Evolutionary conservation across 2,888 invertebrate species (phyloP), one percentile per base, ranked within the genome.

Genomic region (Ashinkailepas kermadecensis): DNA sequence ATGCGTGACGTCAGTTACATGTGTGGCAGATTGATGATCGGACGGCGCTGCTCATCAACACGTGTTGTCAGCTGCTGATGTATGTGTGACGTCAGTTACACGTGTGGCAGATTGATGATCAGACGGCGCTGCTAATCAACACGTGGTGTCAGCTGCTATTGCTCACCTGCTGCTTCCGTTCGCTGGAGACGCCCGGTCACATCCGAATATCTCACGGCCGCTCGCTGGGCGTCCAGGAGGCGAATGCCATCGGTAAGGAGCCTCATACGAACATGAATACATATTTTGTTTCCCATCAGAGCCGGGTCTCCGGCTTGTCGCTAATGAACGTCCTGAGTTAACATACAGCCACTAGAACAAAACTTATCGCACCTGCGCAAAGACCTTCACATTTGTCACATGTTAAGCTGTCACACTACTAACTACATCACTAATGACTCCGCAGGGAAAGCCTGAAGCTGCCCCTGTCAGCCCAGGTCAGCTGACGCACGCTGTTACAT

Each of bases 71-170:
- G 89, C 89, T 96, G 85, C 88, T 96, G 85, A 91, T 96, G 84
- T 93, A 15, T 59, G 59, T 59, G 59, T 59, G 59, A 59, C 15
- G 59, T 13, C 59, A 59, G 12, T 59, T 59, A 9, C 15, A 15
- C 7, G 59, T 15, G 59, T 59, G 59, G 12, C 59, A 59, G 11
- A 59, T 97, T 88, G 98, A 98, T 89, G 98, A 98, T 90, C 98
- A 98, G 90, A 98, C 97, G 86, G 94, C 96, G 86, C 90, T 98
- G 86, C 91, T 98, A 85, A 97, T 98, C 86, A 98, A 98, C 89
- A 96, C 97, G 84, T 98, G 98, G 98, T 97, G 97, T 88, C 96
- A 96, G 89, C 89, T 96, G 85, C 88, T 96, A 85, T 91, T 96
- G 84, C 93, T 96, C 87, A 96, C 96, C 81, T 96, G 96, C 89